Percentiles rank a stretch among this genome's conserved stretches.
These are phyloP conservation scores for Cerastis rubricosa DNA, from an alignment of 2,888 invertebrate genomes.

Conservation along the genomic window DNA sequence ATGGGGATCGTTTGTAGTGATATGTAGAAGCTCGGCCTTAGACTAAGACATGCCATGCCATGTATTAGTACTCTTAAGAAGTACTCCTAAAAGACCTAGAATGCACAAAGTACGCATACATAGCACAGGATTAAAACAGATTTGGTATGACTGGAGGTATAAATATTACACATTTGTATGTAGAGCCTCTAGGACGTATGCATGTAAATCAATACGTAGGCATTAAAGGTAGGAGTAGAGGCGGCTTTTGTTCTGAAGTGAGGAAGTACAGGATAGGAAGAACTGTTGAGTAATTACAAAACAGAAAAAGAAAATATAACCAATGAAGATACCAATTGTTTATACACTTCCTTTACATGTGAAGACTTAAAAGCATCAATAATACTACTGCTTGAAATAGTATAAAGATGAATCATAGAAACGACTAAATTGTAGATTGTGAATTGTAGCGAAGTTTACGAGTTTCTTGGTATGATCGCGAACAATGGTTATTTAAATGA, in stretches of 20 bases:
- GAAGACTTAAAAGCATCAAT: conserved; percentile 1
- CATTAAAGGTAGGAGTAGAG: not conserved
- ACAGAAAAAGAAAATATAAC: not conserved
- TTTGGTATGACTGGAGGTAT: conserved; percentile 6
- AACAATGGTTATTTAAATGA: conserved; percentile 37
- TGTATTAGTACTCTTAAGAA: not conserved
- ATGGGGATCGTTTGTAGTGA: not conserved
- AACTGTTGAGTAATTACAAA: not conserved
- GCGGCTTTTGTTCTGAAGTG: not conserved
- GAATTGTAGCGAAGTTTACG: conserved; percentile 16
- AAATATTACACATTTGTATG: conserved; percentile 2
- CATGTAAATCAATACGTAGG: not conserved
- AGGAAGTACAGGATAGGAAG: not conserved
- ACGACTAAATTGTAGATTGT: conserved; percentile 14
- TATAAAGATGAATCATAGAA: conserved; percentile 31
- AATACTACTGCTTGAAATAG: conserved; percentile 6
- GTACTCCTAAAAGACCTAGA: conserved; percentile 8
- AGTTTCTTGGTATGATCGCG: conserved; percentile 34
- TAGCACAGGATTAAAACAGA: conserved; percentile 21
- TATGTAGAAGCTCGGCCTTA: not conserved
- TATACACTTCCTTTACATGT: not conserved
- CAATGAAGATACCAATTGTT: conserved; percentile 1
- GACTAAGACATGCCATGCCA: not conserved
- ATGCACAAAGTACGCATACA: conserved; percentile 12
- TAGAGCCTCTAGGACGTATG: not conserved